Percentiles rank a stretch among this genome's conserved stretches.
phyloP scores from a whole-genome alignment of 2,888 invertebrate species.

The Philopedon plagiatum region DNA sequence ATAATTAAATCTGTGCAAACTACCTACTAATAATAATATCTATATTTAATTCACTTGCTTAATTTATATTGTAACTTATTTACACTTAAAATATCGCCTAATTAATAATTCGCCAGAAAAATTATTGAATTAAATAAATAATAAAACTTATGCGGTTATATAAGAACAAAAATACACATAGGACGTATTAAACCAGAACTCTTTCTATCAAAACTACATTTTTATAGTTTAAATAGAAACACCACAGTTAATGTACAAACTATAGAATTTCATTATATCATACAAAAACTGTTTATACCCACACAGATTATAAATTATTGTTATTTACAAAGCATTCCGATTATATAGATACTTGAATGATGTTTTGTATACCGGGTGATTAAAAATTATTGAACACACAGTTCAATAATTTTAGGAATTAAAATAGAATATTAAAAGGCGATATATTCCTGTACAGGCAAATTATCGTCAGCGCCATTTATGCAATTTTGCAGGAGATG shows the following conservation, averaged over 20 bases:
- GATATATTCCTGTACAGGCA: too few species aligned
- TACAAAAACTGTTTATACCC: conserved; percentile 42
- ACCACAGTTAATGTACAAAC: conserved; percentile 41
- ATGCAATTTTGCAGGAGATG: too few species aligned
- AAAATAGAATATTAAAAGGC: too few species aligned
- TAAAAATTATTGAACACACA: background rate
- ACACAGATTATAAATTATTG: conserved; percentile 5
- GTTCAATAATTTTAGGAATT: too few species aligned
- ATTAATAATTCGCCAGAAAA: background rate
- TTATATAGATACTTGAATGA: background rate
- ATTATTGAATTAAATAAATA: conserved; percentile 11
- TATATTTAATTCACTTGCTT: background rate
- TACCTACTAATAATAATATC: conserved; percentile 5
- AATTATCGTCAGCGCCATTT: too few species aligned
- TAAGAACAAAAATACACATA: conserved; percentile 21
- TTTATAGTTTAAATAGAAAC: conserved; percentile 34
- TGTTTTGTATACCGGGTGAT: background rate
- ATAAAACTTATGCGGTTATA: background rate
- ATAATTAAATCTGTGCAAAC: background rate
- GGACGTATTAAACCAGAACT: conserved; percentile 11
- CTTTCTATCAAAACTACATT: conserved; percentile 35
- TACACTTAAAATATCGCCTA: background rate
- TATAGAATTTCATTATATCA: conserved; percentile 19
- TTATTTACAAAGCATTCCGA: conserved; percentile 14
- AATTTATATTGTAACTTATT: background rate